These are phyloP conservation scores for Zaprionus kolodkinae DNA, from an alignment of 1,140 invertebrate genomes.

Conservation along the genomic window DNA sequence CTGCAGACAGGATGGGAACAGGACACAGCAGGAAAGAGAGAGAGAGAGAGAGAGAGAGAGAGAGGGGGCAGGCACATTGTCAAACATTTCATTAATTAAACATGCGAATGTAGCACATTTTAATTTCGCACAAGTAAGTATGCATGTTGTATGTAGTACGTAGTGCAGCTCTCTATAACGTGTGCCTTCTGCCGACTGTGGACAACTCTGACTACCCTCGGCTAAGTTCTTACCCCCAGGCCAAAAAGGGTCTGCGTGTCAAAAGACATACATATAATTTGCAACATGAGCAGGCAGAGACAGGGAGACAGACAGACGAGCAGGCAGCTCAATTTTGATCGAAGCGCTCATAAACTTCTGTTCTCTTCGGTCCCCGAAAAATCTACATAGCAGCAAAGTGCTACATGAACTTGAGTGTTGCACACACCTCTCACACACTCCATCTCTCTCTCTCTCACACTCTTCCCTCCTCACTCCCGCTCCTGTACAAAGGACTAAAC, in stretches of 20 bases:
- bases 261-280: conserved; percentile 77
- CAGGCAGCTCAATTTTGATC: conserved; percentile 59
- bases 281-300: conserved; percentile 59
- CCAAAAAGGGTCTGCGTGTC: conserved; percentile 60
- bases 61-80: conserved; percentile 70
- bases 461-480: conserved; percentile 10
- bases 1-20: background rate
- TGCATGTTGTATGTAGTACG: conserved; percentile 18
- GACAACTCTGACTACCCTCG: conserved; percentile 49
- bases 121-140: conserved; percentile 69
- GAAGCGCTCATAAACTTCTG: conserved; percentile 65
- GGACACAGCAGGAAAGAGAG: background rate
- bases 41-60: background rate
- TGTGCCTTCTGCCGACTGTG: conserved; percentile 51
- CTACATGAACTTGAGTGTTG: conserved; percentile 71
- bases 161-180: conserved; percentile 57
- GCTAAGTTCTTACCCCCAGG: conserved; percentile 35
- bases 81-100: conserved; percentile 82
- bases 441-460: background rate
- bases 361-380: conserved; percentile 39
- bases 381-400: conserved; percentile 68
- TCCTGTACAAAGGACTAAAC: conserved; percentile 24
- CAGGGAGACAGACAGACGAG: background rate
- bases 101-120: conserved; percentile 79
- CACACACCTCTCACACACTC: conserved; percentile 46